Base-by-base conservation (phyloP, 2,888 invertebrate species). In the Megamerina dolium region DNA sequence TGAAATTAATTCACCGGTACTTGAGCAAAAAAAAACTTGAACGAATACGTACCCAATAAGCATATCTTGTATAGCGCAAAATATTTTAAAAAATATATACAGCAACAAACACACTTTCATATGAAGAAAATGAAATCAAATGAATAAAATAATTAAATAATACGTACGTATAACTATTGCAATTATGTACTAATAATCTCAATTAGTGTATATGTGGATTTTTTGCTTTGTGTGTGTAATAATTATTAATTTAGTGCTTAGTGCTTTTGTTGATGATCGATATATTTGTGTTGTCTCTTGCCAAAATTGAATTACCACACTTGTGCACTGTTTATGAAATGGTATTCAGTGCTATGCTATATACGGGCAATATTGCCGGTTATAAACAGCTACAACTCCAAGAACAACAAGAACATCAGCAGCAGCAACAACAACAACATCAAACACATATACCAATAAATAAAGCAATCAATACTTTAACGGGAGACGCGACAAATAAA, bases 301-400 rank as follows among this genome's bases (percentile, higher is more conserved):
- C 10, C 30, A 52, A 50, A 46, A 52, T 57, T 61, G 57, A 52
- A 59, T 51, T 48, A 57, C 49, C 51, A 46, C 47, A 53, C 55
- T 53, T 59, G 58, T 56, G 53, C 46, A 52, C 56, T 61, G 55
- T 61, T 61, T 59, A 70, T 71, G 71, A 68, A 63, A 70, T 70
- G 69, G 68, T 70, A 59, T 63, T 69, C 64, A 68, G 66, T 68
- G 68, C 68, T 63, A 72, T 72, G 71, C 70, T 73, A 63, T 68
- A 72, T 64, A 64, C 67, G 64, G 66, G 68, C 61, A 70, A 60
- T 58, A 59, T 65, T 51, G 55, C 58, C 63, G 66, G 65, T 45
- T 56, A 61, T 49, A 61, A 54, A 48, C 39, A 46, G 38, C 45
- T 52, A 48, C 53, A 53, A 48, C 46, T 52, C 48, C 46, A 52